Evolutionary conservation across 2,888 invertebrate species (phyloP), one percentile per base, ranked within the genome.

Genomic region (Macrophya annulata): DNA sequence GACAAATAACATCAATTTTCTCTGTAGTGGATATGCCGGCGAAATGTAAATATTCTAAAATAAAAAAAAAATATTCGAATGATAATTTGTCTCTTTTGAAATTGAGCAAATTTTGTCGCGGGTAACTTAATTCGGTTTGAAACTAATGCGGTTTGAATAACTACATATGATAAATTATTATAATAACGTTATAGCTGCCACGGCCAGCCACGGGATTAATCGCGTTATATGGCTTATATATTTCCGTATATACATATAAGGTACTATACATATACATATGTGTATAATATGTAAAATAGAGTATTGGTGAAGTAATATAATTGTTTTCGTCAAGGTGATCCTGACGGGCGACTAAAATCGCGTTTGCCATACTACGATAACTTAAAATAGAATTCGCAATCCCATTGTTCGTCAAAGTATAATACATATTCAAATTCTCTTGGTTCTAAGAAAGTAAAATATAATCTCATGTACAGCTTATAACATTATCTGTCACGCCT

Each of bases 261-360:
- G 9, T 25, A 48, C 48, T 48, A 48, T 10, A 48, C 8, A 48
- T 10, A 9, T 9, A 62, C 1, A 10, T 21, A 21, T 55, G 55
- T 55, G 21, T 25, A 25, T 25, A 62, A 62, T 25, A 62, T 25
- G 43, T 45, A 21, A 21, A 74, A 74, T 43, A 74, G 45, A 48
- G 43, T 31, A 77, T 77, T 55, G 17, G 15, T 31, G 37, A 77
- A 77, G 55, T 77, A 55, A 31, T 55, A 51, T 43, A 12, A 77
- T 77, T 77, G 51, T 77, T 51, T 77, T 77, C 31, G 51, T 77
- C 77, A 55, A 77, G 77, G 77, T 55, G 31, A 77, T 77, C n/a
- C 55, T 43, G 77, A 55, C 37, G 25, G n/a, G 12, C 17, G 77
- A 12, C 72, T 45, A 72, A 40, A 43, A 72, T 72, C 74, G 74